Base-by-base conservation (phyloP, 2,888 invertebrate genomes). In the Agrypnus murinus region DNA sequence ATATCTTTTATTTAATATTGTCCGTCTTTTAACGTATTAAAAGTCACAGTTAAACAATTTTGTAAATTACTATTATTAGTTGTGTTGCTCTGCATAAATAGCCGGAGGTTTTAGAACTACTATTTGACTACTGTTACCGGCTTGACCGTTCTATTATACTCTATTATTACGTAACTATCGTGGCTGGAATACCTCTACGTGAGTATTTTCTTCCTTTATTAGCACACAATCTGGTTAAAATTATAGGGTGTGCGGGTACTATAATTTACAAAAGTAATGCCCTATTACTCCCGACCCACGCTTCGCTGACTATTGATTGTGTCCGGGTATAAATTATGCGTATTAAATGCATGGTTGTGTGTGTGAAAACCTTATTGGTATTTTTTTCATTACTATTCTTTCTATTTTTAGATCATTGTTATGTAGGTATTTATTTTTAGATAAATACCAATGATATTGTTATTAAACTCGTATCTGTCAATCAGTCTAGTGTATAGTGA, bases 71-170 rank as follows among this genome's bases (percentile, higher is more conserved):
- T 46, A 46, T 62, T 36, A 62, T 62, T 62, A 62, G n/a, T 12
- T 9, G 15, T 12, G 46, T 10, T 62, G 46, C 48, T 48, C 17
- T 46, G 12, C 36, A 62, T 46, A 48, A 34, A 62, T 46, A 62
- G 62, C 62, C 62, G 45, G 25, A 19, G 40, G 55, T 34, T 53
- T 46, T 46, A 17, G 19, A 15, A 34, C 19, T 58, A 34, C 59
- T 46, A 66, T 60, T 66, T 59, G 66, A 60, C 66, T 66, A 66
- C 66, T 50, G 66, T 43, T 50, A 65, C 65, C 36, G 25, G 65
- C 34, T 65, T 58, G 48, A 60, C 57, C 50, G 59, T 60, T 48
- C 46, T 60, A 66, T 60, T 65, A 65, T 58, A 43, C 17, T 19
- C 58, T 43, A 46, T 65, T 36, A 62, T 62, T 65, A 57, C 48